These are phyloP conservation scores for Temnothorax nylanderi DNA, from an alignment of 1,140 invertebrate genomes.

Conservation along the genomic window DNA sequence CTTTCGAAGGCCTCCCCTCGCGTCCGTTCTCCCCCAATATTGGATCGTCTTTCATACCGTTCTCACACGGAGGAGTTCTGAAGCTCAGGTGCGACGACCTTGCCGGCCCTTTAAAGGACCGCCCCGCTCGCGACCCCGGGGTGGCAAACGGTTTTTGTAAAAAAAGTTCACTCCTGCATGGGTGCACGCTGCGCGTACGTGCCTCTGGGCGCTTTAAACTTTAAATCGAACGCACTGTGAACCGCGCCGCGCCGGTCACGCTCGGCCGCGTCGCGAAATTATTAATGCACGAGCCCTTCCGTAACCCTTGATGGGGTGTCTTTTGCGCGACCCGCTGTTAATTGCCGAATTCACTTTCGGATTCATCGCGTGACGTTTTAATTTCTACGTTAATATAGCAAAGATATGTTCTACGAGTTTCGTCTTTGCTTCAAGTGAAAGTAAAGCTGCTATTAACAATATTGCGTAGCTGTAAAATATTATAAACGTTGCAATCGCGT, in stretches of 20 bases:
- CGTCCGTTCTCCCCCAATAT: conserved; percentile 26
- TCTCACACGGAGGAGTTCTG: conserved; percentile 77
- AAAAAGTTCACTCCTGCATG: conserved; percentile 32
- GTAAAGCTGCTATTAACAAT: background rate
- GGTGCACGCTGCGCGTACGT: background rate
- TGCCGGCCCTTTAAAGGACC: conserved; percentile 77
- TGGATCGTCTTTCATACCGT: conserved; percentile 79
- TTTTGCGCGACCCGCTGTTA: conserved; percentile 1
- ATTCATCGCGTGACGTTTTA: background rate
- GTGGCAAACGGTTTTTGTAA: conserved; percentile 70
- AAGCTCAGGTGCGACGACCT: conserved; percentile 78
- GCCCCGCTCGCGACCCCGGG: conserved; percentile 35
- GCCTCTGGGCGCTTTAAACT: conserved; percentile 37
- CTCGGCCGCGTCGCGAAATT: conserved; percentile 23
- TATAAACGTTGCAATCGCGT: conserved; percentile 7
- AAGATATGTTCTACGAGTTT: background rate
- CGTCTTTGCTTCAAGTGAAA: conserved; percentile 6
- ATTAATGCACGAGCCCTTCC: background rate
- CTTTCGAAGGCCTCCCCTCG: conserved; percentile 14
- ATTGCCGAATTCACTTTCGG: conserved; percentile 22
- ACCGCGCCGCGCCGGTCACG: conserved; percentile 23
- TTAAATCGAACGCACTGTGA: conserved; percentile 46
- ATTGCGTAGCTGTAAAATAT: conserved; percentile 15
- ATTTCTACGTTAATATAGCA: background rate
- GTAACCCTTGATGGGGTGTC: background rate